phyloP scores from a whole-genome alignment of 2,113 vertebrate genomes.

The Mystacornis crossleyi region DNA sequence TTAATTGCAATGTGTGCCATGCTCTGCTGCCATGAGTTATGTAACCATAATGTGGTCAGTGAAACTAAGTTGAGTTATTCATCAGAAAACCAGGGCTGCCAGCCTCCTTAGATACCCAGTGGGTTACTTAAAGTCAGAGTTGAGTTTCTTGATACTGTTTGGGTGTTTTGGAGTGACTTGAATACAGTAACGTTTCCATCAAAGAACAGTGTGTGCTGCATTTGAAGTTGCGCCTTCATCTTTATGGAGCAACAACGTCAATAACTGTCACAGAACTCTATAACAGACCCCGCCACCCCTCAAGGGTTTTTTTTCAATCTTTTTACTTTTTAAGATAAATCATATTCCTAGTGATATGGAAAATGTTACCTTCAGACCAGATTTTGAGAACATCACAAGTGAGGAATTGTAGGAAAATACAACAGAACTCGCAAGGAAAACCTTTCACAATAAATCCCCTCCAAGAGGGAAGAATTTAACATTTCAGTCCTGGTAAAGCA shows the following conservation, averaged over 20 bases:
- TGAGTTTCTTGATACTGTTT: neutral
- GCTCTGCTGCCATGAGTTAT: neutral
- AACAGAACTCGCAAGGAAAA: neutral
- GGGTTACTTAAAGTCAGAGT: neutral
- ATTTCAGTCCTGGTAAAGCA: neutral
- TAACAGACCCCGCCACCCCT: neutral
- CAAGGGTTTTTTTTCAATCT: neutral
- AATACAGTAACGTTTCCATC: neutral
- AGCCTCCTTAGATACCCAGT: neutral
- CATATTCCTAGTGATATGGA: neutral
- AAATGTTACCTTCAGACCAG: neutral
- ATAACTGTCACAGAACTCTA: neutral
- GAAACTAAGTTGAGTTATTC: neutral
- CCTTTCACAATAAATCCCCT: neutral
- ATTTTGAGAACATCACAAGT: neutral
- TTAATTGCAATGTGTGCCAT: neutral
- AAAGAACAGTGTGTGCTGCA: neutral
- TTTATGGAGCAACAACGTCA: neutral
- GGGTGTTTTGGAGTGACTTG: neutral
- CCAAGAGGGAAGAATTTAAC: neutral
- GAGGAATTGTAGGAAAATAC: neutral
- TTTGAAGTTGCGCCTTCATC: neutral
- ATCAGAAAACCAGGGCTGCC: neutral
- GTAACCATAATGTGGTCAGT: neutral
- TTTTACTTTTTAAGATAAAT: neutral